Percentiles rank a stretch among this genome's conserved stretches.
These are phyloP conservation scores for Brenthis hecate DNA, from an alignment of 2,888 invertebrate species.

Conservation along the genomic window DNA sequence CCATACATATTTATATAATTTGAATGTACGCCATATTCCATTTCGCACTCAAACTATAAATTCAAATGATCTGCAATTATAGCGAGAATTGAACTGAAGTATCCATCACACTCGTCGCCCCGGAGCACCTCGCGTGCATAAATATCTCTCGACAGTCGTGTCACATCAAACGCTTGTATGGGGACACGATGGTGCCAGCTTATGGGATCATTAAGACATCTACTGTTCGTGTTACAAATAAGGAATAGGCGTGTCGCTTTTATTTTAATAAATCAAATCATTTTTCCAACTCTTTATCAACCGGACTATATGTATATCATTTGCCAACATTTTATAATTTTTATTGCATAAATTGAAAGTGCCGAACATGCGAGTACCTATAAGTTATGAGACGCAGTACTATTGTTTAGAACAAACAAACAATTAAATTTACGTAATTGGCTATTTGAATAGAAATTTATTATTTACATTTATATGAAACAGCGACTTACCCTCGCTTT, in stretches of 20 bases:
- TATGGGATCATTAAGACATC: constrained; percentile 34
- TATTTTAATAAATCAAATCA: too few species aligned
- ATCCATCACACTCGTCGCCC: constrained; percentile 48
- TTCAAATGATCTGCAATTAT: constrained; percentile 28
- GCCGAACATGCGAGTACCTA: too few species aligned
- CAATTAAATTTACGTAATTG: too few species aligned
- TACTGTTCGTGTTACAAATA: constrained; percentile 26
- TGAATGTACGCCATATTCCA: constrained; percentile 15
- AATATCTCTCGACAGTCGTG: constrained; percentile 26
- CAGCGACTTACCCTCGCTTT: too few species aligned
- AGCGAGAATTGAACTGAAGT: constrained; percentile 39
- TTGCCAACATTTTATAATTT: too few species aligned
- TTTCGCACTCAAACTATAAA: constrained; percentile 22
- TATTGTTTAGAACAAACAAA: too few species aligned
- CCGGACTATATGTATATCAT: too few species aligned
- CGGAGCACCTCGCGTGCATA: constrained; percentile 20
- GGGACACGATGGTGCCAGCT: constrained; percentile 27
- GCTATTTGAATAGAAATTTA: too few species aligned
- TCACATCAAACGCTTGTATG: constrained; percentile 26
- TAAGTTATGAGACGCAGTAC: too few species aligned
- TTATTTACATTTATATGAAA: too few species aligned
- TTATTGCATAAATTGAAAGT: too few species aligned
- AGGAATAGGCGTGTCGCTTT: neutral
- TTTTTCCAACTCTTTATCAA: too few species aligned
- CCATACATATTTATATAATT: constrained; percentile 2